Conservation (phyloP, 2,113 vertebrate genomes). For the Globicephala melas region DNA sequence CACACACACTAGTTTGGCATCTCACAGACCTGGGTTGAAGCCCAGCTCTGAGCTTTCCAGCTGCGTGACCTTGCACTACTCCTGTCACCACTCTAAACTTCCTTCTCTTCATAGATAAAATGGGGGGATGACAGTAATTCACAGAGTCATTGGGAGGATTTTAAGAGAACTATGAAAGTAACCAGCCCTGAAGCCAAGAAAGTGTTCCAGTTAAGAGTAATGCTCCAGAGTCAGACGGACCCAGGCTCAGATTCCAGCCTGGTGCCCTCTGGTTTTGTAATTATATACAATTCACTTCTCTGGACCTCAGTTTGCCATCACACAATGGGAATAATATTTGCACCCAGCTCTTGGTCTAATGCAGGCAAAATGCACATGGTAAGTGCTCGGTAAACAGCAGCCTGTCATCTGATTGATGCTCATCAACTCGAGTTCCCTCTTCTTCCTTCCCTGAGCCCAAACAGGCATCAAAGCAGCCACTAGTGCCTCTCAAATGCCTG, state of each 20-base stretch:
- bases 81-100: background rate
- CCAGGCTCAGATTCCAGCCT: background rate
- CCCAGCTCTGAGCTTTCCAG: background rate
- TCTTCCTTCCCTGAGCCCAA: background rate
- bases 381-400: background rate
- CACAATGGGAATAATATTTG: background rate
- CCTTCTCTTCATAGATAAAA: background rate
- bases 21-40: background rate
- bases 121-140: background rate
- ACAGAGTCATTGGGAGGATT: background rate
- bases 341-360: background rate
- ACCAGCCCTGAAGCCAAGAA: background rate
- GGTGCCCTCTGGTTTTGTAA: background rate
- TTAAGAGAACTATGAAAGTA: background rate
- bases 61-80: background rate
- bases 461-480: background rate
- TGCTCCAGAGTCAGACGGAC: rapidly evolving
- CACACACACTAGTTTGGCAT: background rate
- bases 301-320: background rate
- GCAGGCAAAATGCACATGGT: background rate
- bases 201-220: background rate
- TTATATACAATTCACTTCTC: background rate
- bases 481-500: background rate
- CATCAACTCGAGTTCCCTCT: background rate
- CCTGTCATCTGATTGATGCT: no score